Conservation (phyloP, 2,113 vertebrate species). For the Emydura subglobosa region DNA sequence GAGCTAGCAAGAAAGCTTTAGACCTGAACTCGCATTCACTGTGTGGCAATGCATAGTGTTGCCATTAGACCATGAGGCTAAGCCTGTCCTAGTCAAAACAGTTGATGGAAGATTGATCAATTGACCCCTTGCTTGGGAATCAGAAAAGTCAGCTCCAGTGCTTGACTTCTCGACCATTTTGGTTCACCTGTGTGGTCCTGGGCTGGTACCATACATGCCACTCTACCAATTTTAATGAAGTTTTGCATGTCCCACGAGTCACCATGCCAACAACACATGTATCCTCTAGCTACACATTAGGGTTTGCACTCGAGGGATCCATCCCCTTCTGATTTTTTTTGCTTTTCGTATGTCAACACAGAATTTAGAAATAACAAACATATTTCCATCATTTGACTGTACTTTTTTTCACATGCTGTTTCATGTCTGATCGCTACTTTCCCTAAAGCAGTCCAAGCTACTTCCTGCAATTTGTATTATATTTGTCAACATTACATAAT, state of each 20-base stretch:
- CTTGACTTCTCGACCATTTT: conserved; percentile 20
- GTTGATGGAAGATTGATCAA: not conserved
- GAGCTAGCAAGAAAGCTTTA: not conserved
- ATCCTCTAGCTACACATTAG: conserved; percentile 36
- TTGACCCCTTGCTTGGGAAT: not conserved
- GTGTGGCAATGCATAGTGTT: not conserved
- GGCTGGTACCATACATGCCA: not conserved
- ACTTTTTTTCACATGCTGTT: conserved; percentile 54
- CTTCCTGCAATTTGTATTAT: conserved; percentile 61
- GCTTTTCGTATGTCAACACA: conserved; percentile 38
- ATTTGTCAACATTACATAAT: conserved; percentile 60
- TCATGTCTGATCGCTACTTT: conserved; percentile 37
- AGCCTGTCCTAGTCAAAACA: not conserved
- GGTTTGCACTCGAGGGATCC: conserved; percentile 58
- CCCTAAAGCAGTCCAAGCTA: conserved; percentile 43
- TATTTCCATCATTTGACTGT: conserved; percentile 67
- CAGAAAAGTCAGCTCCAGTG: not conserved
- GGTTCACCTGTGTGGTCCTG: not conserved
- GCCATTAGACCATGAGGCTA: conserved; percentile 1
- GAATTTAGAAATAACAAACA: conserved; percentile 52
- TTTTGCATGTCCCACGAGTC: conserved; percentile 14
- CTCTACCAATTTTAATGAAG: not conserved
- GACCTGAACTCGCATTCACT: conserved; percentile 3
- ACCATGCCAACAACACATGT: conserved; percentile 40
- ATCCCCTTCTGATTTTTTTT: conserved; percentile 58